phyloP scores from a whole-genome alignment of 2,797 vertebrate genomes.

The Molothrus ater region DNA sequence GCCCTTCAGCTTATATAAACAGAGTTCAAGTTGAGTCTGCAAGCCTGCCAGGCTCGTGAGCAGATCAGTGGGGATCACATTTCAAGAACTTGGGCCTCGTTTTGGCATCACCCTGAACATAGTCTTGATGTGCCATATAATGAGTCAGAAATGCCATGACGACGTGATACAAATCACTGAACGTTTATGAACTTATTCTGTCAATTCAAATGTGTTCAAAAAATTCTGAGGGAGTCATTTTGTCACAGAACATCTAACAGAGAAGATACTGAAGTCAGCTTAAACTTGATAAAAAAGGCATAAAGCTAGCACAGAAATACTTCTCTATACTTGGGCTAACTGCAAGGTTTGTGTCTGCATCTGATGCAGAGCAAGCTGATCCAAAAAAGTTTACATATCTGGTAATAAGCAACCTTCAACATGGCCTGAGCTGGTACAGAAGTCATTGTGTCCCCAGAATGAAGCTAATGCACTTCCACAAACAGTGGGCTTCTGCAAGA shows the following conservation, averaged over 20 bases:
- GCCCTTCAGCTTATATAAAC: not conserved
- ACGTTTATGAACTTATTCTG: not conserved
- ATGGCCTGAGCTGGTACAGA: not conserved
- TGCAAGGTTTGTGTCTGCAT: not conserved
- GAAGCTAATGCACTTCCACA: not conserved
- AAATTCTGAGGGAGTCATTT: not conserved
- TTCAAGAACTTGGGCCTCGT: not conserved
- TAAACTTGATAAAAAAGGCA: not conserved
- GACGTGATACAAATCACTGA: not conserved
- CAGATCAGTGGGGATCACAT: not conserved
- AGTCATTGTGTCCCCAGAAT: accelerated
- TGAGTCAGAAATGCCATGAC: not conserved
- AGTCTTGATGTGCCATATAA: not conserved
- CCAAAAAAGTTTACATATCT: not conserved
- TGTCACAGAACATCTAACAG: not conserved
- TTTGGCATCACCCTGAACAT: not conserved
- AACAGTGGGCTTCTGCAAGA: not conserved
- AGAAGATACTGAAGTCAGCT: not conserved
- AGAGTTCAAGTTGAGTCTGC: not conserved
- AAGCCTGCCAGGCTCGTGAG: not conserved
- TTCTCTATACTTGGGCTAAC: not conserved
- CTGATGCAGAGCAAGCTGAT: not conserved
- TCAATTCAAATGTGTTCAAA: not conserved
- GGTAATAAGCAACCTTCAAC: not conserved
- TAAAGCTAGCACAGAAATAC: not conserved